A percentile compares a stretch with the other conserved stretches of the same genome.
Conservation (phyloP, 2,888 invertebrate genomes). For the Palloptera scutellata region DNA sequence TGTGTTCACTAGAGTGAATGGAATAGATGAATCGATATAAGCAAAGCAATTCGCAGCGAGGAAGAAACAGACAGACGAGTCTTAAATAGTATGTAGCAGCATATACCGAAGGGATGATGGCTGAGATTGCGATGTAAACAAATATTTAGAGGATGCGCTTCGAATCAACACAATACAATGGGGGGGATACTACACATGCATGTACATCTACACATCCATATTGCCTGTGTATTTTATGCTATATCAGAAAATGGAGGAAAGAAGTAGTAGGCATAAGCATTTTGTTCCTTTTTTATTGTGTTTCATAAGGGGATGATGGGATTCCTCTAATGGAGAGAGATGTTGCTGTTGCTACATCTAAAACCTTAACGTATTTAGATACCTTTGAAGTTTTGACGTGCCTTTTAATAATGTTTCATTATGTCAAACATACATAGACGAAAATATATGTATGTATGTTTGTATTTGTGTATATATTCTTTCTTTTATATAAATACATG, state of each 20-base stretch:
- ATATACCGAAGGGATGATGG: slow-evolving; percentile 24
- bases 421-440: slow-evolving; percentile 42
- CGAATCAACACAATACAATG: slow-evolving; percentile 33
- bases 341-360: slow-evolving; percentile 13
- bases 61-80: slow-evolving; percentile 34
- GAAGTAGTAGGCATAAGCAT: slow-evolving; percentile 1
- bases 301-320: slow-evolving; percentile 36
- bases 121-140: slow-evolving; percentile 52
- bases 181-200: slow-evolving; percentile 7
- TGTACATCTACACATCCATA: neutral
- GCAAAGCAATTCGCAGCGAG: slow-evolving; percentile 22
- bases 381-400: slow-evolving; percentile 61
- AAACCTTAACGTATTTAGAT: slow-evolving; percentile 45
- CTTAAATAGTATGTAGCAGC: slow-evolving; percentile 7
- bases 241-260: too few relatives aligned
- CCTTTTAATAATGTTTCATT: slow-evolving; percentile 62
- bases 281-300: slow-evolving; percentile 30
- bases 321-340: slow-evolving; percentile 30
- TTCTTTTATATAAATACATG: neutral
- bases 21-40: slow-evolving; percentile 29
- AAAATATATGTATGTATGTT: too few relatives aligned
- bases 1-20: slow-evolving; percentile 44
- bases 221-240: slow-evolving; percentile 6
- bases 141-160: slow-evolving; percentile 46
- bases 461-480: neutral